phyloP scores from a whole-genome alignment of 1,140 invertebrate species.

The Dendrolimus punctatus region DNA sequence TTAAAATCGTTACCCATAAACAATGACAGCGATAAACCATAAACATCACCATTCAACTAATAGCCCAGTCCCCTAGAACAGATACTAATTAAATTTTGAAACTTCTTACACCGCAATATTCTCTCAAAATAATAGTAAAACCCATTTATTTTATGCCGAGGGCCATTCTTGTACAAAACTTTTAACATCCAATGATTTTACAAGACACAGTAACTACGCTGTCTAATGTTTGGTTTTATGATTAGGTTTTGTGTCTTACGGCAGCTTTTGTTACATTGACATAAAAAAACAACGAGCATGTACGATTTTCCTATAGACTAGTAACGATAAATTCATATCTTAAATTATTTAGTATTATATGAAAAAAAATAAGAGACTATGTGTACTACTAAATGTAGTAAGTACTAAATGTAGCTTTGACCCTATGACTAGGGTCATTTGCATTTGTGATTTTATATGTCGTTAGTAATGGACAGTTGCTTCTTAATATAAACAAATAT shows the following conservation, averaged over 20 bases:
- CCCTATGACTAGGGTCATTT: no score
- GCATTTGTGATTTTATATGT: no score
- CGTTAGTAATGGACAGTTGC: no score
- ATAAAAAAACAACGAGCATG: no score
- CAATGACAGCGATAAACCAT: conserved; percentile 9
- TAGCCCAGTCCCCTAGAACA: conserved; percentile 1
- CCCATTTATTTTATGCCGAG: conserved; percentile 5
- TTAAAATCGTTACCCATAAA: background rate
- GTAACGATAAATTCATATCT: no score
- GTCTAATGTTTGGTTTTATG: background rate
- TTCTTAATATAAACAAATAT: no score
- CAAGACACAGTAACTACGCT: no score
- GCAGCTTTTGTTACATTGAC: conserved; percentile 8
- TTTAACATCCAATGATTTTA: background rate
- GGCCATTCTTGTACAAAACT: conserved; percentile 4
- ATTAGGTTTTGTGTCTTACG: conserved; percentile 1
- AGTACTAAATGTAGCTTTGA: no score
- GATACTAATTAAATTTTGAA: conserved; percentile 13
- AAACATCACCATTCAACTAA: conserved; percentile 3
- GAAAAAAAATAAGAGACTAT: no score
- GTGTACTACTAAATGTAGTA: no score
- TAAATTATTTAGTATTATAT: no score
- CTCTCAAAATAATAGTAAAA: conserved; percentile 15
- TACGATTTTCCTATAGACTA: no score
- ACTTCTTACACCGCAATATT: conserved; percentile 8